phyloP scores from a whole-genome alignment of 2,113 vertebrate species.

The Choloepus hoffmanni region DNA sequence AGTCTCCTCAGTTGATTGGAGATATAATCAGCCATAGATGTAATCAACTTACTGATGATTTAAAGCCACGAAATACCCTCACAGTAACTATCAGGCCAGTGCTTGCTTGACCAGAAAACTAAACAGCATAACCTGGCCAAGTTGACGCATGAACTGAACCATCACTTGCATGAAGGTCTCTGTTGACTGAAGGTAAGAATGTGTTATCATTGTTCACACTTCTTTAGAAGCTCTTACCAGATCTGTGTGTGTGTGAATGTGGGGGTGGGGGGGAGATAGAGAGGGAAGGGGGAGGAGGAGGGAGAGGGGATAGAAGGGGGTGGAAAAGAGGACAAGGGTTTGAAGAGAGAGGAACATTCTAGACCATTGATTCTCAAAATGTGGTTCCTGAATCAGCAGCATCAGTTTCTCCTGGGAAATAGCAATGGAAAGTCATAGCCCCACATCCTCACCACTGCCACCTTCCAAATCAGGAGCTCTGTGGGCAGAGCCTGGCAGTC shows the following conservation, averaged over 20 bases:
- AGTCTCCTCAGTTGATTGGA: too few relatives aligned
- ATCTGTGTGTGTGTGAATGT: not conserved
- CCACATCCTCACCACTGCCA: too few relatives aligned
- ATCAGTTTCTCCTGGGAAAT: not conserved
- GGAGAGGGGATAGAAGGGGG: too few relatives aligned
- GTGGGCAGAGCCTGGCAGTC: accelerated
- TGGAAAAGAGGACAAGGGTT: too few relatives aligned
- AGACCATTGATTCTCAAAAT: not conserved
- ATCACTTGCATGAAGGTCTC: not conserved
- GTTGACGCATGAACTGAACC: too few relatives aligned
- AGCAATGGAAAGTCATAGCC: not conserved
- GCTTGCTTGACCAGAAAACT: too few relatives aligned
- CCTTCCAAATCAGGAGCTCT: not conserved
- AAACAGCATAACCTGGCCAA: too few relatives aligned
- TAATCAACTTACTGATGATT: too few relatives aligned
- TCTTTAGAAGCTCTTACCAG: not conserved
- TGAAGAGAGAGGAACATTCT: not conserved
- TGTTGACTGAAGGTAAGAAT: not conserved
- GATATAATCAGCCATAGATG: too few relatives aligned
- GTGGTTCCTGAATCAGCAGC: not conserved
- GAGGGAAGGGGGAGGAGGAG: too few relatives aligned
- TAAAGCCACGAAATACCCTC: too few relatives aligned
- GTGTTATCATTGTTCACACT: not conserved
- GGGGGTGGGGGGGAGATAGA: not conserved
- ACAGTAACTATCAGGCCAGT: too few relatives aligned